Conservation (phyloP, 2,888 invertebrate species). For the Sphecodes monilicornis region DNA sequence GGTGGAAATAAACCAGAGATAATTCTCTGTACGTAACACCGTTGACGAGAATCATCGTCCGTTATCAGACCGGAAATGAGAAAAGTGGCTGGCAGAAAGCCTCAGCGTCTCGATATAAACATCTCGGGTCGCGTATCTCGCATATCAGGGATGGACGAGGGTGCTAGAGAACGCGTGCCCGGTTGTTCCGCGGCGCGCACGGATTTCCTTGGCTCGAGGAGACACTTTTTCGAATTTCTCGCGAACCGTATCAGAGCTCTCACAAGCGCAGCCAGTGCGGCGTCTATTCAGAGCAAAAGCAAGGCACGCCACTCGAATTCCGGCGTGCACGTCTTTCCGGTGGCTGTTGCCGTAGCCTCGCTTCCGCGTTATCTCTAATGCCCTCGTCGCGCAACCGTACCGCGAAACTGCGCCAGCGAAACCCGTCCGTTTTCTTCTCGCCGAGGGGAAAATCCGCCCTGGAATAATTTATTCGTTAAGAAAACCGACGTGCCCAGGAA, state of each 20-base stretch:
- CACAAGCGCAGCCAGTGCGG: constrained; percentile 22
- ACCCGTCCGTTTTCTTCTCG: neutral
- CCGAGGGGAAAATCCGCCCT: neutral
- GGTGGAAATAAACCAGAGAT: too few species aligned
- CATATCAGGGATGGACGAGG: neutral
- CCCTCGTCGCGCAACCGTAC: constrained; percentile 34
- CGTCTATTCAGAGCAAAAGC: constrained; percentile 26
- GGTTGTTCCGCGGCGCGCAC: neutral
- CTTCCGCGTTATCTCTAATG: constrained; percentile 53
- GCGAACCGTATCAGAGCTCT: constrained; percentile 33
- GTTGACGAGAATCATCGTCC: neutral
- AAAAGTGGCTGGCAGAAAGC: constrained; percentile 11
- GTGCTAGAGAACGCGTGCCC: constrained; percentile 15
- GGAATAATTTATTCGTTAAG: constrained; percentile 41
- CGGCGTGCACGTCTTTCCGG: constrained; percentile 18
- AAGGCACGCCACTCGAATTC: constrained; percentile 38
- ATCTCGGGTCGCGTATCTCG: constrained; percentile 29
- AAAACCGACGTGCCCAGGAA: constrained; percentile 26
- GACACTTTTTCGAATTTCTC: constrained; percentile 39
- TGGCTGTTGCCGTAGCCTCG: constrained; percentile 1
- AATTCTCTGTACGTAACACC: too few species aligned
- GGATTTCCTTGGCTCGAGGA: constrained; percentile 1
- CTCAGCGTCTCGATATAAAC: constrained; percentile 48
- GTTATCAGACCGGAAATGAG: constrained; percentile 26
- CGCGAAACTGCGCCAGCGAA: constrained; percentile 16